Evolutionary conservation across 2,888 invertebrate genomes (phyloP), one percentile per base, ranked within the genome.

Genomic region (Hirtodrosophila confusa): DNA sequence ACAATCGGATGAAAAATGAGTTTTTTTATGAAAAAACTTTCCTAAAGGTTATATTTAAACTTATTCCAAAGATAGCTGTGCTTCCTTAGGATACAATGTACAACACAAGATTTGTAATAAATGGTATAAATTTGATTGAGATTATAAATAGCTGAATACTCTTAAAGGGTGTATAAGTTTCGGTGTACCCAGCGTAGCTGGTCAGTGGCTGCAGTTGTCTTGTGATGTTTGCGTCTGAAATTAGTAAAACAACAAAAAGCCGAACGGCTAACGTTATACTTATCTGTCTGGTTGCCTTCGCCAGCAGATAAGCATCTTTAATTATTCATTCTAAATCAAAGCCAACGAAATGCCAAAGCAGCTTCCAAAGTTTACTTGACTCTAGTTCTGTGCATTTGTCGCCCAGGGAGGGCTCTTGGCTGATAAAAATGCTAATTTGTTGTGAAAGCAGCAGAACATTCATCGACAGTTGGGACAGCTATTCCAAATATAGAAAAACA

Each of bases 321-420:
- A 82, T 87, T 82, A 86, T 87, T 87, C 66, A 87, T 58, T 70
- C 64, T 75, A 68, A 87, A 72, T 85, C 86, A 75, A 82, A 82
- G 72, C 48, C 48, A 44, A 56, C 24, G 43, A 76, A 76, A 72
- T 71, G 64, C 55, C 79, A 82, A 87, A 78, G 68, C 85, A 58
- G 65, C 48, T 27, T 24, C 33, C 43, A 65, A 64, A 79, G 45
- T 64, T 64, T 29, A 47, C 9, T 73, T 53, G 48, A 27, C 47
- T 50, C 35, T 31, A 48, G 39, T 39, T 29, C 27, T 33, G 0
- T 33, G 8, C 17, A 4, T 5, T 9, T 8, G 12, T 2, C 31
- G 31, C 7, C 9, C 7, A 2, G 3, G 39, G 6, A 0, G 29
- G 4, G 4, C 24, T 27, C 31, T 48, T 31, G 53, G 7, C 43